phyloP scores from a whole-genome alignment of 2,888 invertebrate genomes.

The Amaurobius ferox region DNA sequence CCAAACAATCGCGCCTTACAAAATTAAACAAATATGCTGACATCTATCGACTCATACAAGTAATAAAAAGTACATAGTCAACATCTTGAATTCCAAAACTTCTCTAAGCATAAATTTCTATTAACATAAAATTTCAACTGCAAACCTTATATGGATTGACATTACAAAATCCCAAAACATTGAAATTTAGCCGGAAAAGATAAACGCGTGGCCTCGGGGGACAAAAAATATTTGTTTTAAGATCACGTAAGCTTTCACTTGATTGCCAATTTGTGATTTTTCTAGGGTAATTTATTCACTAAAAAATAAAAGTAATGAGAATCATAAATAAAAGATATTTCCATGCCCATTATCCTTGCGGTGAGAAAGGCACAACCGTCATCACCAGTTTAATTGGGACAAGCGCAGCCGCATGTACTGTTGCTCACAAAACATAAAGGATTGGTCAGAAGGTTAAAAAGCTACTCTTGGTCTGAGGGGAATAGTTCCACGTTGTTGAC shows the following conservation, averaged over 20 bases:
- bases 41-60: too few species aligned
- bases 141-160: too few species aligned
- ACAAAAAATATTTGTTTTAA: neutral
- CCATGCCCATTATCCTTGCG: neutral
- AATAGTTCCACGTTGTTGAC: neutral
- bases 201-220: neutral
- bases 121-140: too few species aligned
- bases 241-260: neutral
- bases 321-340: constrained; percentile 9
- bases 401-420: neutral
- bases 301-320: neutral
- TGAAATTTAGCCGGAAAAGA: neutral
- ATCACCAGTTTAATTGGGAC: constrained; percentile 2
- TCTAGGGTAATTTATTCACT: neutral
- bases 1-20: too few species aligned
- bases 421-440: neutral
- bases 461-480: neutral
- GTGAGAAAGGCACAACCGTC: neutral
- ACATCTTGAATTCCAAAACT: too few species aligned
- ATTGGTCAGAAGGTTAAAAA: neutral
- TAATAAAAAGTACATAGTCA: too few species aligned
- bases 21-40: too few species aligned
- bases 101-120: too few species aligned
- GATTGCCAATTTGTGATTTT: neutral
- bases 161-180: too few species aligned